Conservation (phyloP, 1,140 invertebrate species). For the Watersipora subatra region DNA sequence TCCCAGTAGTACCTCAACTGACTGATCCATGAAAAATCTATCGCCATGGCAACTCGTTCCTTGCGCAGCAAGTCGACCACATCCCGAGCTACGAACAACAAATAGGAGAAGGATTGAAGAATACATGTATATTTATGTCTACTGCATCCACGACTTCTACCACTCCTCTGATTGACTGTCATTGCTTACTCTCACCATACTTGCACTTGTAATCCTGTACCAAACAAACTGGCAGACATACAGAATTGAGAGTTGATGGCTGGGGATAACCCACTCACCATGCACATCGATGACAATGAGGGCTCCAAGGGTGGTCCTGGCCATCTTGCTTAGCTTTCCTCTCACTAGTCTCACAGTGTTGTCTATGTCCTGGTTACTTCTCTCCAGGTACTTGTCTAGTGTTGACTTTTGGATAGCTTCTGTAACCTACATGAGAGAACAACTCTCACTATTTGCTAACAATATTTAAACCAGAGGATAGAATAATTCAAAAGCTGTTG, state of each 20-base stretch:
- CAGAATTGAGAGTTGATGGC: too few species aligned
- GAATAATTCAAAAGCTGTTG: too few species aligned
- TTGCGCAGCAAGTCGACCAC: slow-evolving; percentile 47
- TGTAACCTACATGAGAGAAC: slow-evolving; percentile 4
- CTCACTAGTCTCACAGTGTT: slow-evolving; percentile 35
- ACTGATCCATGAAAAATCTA: slow-evolving; percentile 40
- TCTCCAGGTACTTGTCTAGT: slow-evolving; percentile 28
- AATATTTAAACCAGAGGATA: too few species aligned
- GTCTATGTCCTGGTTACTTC: slow-evolving; percentile 37
- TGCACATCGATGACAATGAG: slow-evolving; percentile 42
- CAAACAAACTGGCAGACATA: too few species aligned
- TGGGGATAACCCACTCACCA: slow-evolving; percentile 36
- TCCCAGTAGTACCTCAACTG: slow-evolving; percentile 37
- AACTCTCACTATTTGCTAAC: background rate
- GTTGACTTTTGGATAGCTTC: slow-evolving; percentile 19
- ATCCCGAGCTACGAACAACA: slow-evolving; percentile 53
- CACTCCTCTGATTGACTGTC: too few species aligned
- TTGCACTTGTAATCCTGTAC: too few species aligned
- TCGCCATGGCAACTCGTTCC: slow-evolving; percentile 16
- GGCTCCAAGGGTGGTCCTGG: slow-evolving; percentile 36
- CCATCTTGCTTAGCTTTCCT: slow-evolving; percentile 35
- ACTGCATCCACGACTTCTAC: too few species aligned
- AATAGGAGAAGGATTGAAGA: background rate
- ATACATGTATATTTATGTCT: background rate
- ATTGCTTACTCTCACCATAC: too few species aligned